Conservation (phyloP, 2,797 vertebrate genomes). For the Adrianichthys oophorus region DNA sequence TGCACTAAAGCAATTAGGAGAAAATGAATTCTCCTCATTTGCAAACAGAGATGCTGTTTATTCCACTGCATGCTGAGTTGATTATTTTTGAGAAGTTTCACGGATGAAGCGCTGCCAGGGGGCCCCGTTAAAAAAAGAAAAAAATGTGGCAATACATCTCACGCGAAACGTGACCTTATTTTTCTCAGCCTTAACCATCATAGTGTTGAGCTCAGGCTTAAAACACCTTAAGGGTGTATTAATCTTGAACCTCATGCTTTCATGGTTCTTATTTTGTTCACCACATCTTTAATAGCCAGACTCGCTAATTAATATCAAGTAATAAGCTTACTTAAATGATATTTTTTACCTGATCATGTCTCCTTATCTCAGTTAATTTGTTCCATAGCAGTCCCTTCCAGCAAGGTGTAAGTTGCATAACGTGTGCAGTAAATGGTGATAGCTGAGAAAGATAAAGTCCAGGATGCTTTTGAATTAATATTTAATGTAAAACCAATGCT, state of each 20-base stretch:
- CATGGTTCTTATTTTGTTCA: no score
- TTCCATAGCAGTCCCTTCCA: not conserved
- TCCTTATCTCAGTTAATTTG: not conserved
- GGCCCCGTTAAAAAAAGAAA: not conserved
- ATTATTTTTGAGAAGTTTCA: slow-evolving; percentile 31
- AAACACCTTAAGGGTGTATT: no score
- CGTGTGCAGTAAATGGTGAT: no score
- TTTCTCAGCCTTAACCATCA: no score
- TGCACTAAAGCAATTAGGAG: slow-evolving; percentile 44
- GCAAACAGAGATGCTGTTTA: slow-evolving; percentile 33
- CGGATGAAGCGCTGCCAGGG: not conserved
- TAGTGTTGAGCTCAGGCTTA: no score
- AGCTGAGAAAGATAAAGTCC: slow-evolving; percentile 4
- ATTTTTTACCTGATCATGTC: no score
- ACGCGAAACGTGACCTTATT: not conserved
- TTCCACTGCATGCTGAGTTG: slow-evolving; percentile 18
- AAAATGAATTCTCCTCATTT: slow-evolving; percentile 38
- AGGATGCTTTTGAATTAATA: slow-evolving; percentile 16
- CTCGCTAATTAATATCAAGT: no score
- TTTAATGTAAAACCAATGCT: slow-evolving; percentile 26
- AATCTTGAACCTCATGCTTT: no score
- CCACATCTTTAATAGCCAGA: no score
- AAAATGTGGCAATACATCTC: not conserved
- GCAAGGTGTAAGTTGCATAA: no score
- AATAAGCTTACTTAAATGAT: no score